Base-by-base conservation (phyloP, 2,797 vertebrate species). In the Spinus pinus region DNA sequence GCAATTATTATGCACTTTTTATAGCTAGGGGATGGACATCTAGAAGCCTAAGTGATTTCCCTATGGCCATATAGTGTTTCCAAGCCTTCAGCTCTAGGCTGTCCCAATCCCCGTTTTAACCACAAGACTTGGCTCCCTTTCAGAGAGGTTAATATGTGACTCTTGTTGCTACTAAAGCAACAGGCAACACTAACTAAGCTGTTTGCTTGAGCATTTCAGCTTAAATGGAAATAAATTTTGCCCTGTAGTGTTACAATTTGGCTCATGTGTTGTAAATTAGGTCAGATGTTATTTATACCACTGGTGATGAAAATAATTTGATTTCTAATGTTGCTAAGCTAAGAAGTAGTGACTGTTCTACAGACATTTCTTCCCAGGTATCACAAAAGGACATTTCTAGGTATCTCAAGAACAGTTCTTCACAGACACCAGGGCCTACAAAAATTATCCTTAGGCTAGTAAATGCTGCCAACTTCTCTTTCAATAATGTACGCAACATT, bases 311-410 rank as follows among this genome's bases (percentile, higher is more conserved):
- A 61, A 74, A 44, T 24, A 7, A 57, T 54, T 81, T 90, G 49
- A 94, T 95, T 96, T 95, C 81, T 95, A 85, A 78, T 17, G 27
- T 22, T 92, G 61, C 65, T 94, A 94, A 77, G 57, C 67, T 97
- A 87, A 80, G 71, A 86, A 67, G 70, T 25, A 81, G 65, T 37
- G 78, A 70, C 67, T 95, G 54, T 77, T 81, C 39, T 57, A 58
- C 5, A 91, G 41, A 62, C 44, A 88, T 61, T 94, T 93, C 50
- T 96, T 95, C 49, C 88, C 53, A 92, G 71, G 69, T 69, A 83
- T 85, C 80, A 86, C 94, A 85, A 74, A 67, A 95, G 70, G 51
- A 62, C 22, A 53, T 25, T 77, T 77, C 41, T 31, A 54, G 21
- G 11, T 62, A 54, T 89, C 67, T 60, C 71, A 84, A 92, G 74